Base-by-base conservation (phyloP, 2,113 vertebrate species). In the Tachycineta bicolor region DNA sequence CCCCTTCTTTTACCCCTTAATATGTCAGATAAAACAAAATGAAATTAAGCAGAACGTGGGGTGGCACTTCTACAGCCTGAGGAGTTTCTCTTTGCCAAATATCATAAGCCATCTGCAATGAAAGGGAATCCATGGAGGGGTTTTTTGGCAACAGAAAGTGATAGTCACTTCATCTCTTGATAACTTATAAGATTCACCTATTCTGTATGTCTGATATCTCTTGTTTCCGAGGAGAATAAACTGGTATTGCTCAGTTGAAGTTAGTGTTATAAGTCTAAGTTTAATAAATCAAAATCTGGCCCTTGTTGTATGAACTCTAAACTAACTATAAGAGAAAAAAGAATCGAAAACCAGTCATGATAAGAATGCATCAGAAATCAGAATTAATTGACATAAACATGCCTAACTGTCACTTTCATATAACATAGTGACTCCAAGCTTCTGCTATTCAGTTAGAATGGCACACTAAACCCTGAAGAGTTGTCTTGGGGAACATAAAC, bases 401-500 rank as follows among this genome's bases (percentile, higher is more conserved):
- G 65, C 13, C 18, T 73, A 76, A 78, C 29, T 68, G 71, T 70
- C 47, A 58, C 10, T n/a, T 83, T 76, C 21, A 60, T 10, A 43
- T 26, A 53, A 34, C 5, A 33, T 1, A 41, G 25, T 75, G 62
- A 22, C 13, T 75, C 64, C 78, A 68, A 53, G 69, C 23, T 93
- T 46, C 58, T 88, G n/a, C 43, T 86, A 2, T 70, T 78, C 75
- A 64, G 29, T 73, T 49, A 69, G 77, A 60, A 33, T 29, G 37
- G 34, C 25, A 49, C 68, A n/a, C 33, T 74, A 76, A 90, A 26
- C 44, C 58, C 50, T 53, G 50, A 82, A 82, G 77, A 78, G 34
- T 69, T 94, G 55, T 94, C 89, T 83, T 74, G 46, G 75, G 83
- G 44, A 77, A 76, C 55, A 87, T 83, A 96, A 96, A 80, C 13